These are phyloP conservation scores for Rhabdornis inornatus DNA, from an alignment of 2,113 vertebrate genomes.

Conservation along the genomic window DNA sequence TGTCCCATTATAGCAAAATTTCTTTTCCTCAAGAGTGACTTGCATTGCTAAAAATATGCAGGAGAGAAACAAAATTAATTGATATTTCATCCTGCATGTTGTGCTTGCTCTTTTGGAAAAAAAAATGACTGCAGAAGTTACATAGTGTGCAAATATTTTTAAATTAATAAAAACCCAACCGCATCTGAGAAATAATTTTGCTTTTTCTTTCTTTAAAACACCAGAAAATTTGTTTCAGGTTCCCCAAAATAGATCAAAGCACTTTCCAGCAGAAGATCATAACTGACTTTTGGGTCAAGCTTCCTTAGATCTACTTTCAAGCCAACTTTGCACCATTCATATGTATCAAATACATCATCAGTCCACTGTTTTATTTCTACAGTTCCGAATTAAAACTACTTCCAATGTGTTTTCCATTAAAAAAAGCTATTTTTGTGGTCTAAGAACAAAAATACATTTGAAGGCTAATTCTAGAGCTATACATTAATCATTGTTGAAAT, in stretches of 20 bases:
- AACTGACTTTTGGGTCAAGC: background rate
- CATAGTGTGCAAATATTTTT: background rate
- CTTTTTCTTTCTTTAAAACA: background rate
- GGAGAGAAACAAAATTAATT: background rate
- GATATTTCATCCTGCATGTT: background rate
- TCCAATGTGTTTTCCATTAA: background rate
- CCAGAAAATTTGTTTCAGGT: background rate
- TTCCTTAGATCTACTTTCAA: background rate
- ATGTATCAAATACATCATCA: background rate
- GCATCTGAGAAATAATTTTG: background rate
- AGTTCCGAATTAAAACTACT: background rate
- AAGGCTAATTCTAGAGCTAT: background rate
- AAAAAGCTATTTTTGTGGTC: background rate
- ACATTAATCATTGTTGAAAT: background rate
- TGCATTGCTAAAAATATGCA: background rate
- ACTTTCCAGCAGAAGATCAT: background rate
- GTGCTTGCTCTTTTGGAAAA: background rate
- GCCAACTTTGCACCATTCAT: background rate
- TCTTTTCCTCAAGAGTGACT: background rate
- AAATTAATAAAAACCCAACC: background rate
- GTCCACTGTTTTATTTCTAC: background rate
- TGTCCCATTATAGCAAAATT: background rate
- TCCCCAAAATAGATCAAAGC: accelerated
- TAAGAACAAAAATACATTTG: no score
- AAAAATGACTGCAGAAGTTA: background rate